Evolutionary conservation across 2,888 invertebrate species (phyloP).

Genomic region (Cataglyphis albicans): DNA sequence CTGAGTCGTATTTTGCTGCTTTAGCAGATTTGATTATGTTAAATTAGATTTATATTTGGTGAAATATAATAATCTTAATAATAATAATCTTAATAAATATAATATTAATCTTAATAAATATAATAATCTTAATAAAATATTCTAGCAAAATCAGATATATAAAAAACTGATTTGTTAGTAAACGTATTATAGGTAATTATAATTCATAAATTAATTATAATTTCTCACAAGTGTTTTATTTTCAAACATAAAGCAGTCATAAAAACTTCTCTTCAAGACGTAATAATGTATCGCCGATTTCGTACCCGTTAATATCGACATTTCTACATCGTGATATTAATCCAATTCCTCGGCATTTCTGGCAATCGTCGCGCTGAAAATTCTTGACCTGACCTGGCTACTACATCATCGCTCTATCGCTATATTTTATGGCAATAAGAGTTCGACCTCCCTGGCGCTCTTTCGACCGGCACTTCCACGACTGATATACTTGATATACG

Average conservation of each 20-base stretch:
- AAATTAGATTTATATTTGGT: background rate
- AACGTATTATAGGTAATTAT: no score
- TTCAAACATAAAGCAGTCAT: background rate
- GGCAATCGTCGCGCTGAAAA: constrained; percentile 49
- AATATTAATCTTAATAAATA: no score
- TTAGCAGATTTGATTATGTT: constrained; percentile 3
- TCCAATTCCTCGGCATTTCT: background rate
- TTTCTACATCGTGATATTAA: background rate
- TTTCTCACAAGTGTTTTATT: background rate
- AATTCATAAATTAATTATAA: no score
- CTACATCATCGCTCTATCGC: constrained; percentile 54
- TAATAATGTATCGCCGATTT: background rate
- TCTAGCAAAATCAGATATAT: background rate
- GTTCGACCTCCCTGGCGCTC: constrained; percentile 48
- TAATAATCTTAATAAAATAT: background rate
- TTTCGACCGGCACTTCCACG: constrained; percentile 29
- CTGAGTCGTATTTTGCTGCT: constrained; percentile 15
- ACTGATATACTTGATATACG: constrained; percentile 55
- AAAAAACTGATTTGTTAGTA: background rate
- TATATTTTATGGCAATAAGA: constrained; percentile 60
- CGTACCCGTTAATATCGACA: background rate
- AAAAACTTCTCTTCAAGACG: background rate
- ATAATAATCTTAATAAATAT: background rate
- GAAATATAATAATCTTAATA: no score
- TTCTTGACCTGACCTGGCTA: constrained; percentile 23